phyloP scores from a whole-genome alignment of 2,113 vertebrate species.

The Pardalotus punctatus region DNA sequence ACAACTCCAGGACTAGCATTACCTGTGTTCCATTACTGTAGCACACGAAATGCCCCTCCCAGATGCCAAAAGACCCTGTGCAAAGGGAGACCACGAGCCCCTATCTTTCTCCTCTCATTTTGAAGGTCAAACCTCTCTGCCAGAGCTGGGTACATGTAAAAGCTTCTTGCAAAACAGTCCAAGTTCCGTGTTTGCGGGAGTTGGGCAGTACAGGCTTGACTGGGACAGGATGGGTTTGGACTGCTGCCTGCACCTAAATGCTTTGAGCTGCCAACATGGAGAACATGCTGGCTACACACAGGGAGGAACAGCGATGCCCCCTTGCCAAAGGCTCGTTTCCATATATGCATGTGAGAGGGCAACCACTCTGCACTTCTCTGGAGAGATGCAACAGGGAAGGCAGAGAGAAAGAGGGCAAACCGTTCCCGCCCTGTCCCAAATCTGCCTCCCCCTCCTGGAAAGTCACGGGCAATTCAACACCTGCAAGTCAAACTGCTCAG shows the following conservation, averaged over 20 bases:
- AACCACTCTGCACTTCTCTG: not conserved
- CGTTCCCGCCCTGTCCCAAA: not conserved
- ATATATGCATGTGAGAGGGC: not conserved
- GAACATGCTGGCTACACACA: rapidly evolving
- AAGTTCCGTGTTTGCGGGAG: not conserved
- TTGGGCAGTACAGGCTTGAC: not conserved
- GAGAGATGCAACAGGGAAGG: constrained; percentile 1
- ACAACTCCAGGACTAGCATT: not conserved
- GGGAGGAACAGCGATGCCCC: not conserved
- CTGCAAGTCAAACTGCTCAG: not conserved
- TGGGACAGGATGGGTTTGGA: not conserved
- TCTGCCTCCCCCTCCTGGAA: not conserved
- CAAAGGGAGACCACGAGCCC: not conserved
- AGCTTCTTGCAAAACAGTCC: not conserved
- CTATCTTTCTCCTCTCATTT: not conserved
- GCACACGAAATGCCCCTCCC: not conserved
- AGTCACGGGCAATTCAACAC: not conserved
- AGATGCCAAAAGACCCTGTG: not conserved
- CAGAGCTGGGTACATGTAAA: not conserved
- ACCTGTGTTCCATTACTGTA: not conserved
- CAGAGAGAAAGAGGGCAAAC: not conserved
- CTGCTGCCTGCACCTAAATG: not conserved
- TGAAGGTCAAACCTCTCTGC: not conserved
- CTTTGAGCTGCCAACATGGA: not conserved
- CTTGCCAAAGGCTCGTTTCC: not conserved